These are phyloP conservation scores for Mystacornis crossleyi DNA, from an alignment of 2,113 vertebrate genomes.

Conservation along the genomic window DNA sequence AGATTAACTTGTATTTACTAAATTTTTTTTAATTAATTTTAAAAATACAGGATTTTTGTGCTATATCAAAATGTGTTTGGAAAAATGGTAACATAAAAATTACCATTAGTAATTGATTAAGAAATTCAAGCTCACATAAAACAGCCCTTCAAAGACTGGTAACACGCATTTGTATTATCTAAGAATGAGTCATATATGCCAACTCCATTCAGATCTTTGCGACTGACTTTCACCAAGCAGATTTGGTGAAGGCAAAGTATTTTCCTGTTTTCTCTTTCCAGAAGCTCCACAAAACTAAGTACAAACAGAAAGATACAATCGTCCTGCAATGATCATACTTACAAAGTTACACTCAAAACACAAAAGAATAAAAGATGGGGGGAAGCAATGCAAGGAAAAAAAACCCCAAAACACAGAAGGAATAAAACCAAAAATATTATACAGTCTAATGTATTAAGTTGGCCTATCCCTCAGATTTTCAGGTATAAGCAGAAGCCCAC, in stretches of 20 bases:
- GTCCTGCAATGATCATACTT: neutral
- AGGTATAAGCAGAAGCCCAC: neutral
- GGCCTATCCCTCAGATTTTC: neutral
- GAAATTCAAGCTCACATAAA: neutral
- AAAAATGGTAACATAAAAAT: neutral
- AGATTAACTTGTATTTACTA: neutral
- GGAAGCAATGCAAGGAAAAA: fast-evolving
- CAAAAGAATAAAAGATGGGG: neutral
- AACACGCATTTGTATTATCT: neutral
- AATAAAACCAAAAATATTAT: neutral
- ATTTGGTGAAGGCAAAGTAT: neutral
- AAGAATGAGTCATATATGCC: neutral
- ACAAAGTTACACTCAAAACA: neutral
- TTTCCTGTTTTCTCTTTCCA: neutral
- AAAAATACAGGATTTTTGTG: neutral
- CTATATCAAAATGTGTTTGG: neutral
- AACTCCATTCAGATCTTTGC: neutral
- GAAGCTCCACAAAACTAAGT: neutral
- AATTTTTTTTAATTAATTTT: fast-evolving
- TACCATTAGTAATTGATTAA: neutral
- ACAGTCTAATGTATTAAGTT: neutral
- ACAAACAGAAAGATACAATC: neutral
- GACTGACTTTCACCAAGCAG: neutral
- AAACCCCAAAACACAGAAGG: neutral
- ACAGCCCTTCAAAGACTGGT: neutral